phyloP scores from a whole-genome alignment of 2,797 vertebrate genomes.

The Rhinella marina region DNA sequence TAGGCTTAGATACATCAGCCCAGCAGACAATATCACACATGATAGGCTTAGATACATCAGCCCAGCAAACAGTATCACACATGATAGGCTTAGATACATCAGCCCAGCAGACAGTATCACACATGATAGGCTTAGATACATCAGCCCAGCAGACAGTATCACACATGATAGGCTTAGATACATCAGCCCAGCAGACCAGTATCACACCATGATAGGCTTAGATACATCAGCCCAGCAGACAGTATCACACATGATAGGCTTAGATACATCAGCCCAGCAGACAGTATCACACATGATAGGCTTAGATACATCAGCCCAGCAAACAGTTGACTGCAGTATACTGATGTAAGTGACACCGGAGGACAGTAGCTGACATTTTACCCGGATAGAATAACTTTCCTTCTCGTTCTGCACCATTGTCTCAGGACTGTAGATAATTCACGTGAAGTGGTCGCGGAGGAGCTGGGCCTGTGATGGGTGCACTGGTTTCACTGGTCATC shows the following conservation, averaged over 20 bases:
- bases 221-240: not conserved
- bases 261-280: not conserved
- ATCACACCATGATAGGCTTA: not conserved
- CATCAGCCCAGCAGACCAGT: not conserved
- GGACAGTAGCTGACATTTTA: not conserved
- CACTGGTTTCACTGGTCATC: no score
- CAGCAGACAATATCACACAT: no score
- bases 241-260: not conserved
- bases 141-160: not conserved
- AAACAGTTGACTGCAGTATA: not conserved
- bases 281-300: not conserved
- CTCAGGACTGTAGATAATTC: not conserved
- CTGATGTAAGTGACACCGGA: not conserved
- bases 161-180: not conserved
- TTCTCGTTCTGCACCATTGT: not conserved
- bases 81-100: no score
- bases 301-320: not conserved
- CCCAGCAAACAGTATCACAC: no score
- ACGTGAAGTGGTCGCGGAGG: not conserved
- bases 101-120: not conserved
- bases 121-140: not conserved
- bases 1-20: no score
- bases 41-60: no score
- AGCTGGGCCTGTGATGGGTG: not conserved
- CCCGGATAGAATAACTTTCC: not conserved